Base-by-base conservation (phyloP, 2,888 invertebrate genomes). In the Ptilodon capucinus region DNA sequence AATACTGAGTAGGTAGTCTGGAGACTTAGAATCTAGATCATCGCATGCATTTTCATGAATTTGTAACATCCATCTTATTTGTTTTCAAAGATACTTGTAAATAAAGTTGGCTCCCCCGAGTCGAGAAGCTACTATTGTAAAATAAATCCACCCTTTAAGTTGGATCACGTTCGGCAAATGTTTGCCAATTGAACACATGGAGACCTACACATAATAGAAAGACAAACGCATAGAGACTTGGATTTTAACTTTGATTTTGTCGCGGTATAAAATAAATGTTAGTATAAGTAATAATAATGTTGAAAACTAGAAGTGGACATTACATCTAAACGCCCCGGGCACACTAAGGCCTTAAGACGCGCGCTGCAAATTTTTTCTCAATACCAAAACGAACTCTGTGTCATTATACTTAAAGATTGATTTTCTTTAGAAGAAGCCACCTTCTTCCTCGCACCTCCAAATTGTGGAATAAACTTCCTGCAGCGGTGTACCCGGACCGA, bases 161-260 rank as follows among this genome's bases (percentile, higher is more conserved):
- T 76, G 73, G 80, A 84, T 82, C 86, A 86, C 86, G 86, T 86
- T 84, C 84, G 66, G 74, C 84, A 84, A 86, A 85, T 84, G 80
- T 85, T 86, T 83, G 76, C 78, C 70, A 74, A 76, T 73, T 68
- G 73, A 80, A 79, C 81, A 84, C 73, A 82, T 74, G 71, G 73
- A 70, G 41, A 74, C 72, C 68, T 60, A 55, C 69, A 72, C 68
- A 74, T 85, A 83, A 84, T 84, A 78, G 79, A 71, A 80, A 77
- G 76, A 77, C 79, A 84, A 79, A 82, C 78, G 74, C 69, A 79
- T 79, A 70, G 73, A 65, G 76, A 81, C 71, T 81, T 77, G 61
- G 66, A 68, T 76, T 71, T 72, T 58, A 70, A 79, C 11, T 38
- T 77, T 76, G 75, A 79, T 71, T 69, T 61, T 39, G 47, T 54